Evolutionary conservation across 2,888 invertebrate species (phyloP), one percentile per base, ranked within the genome.

Genomic region (Rambutsinella grinnellia): DNA sequence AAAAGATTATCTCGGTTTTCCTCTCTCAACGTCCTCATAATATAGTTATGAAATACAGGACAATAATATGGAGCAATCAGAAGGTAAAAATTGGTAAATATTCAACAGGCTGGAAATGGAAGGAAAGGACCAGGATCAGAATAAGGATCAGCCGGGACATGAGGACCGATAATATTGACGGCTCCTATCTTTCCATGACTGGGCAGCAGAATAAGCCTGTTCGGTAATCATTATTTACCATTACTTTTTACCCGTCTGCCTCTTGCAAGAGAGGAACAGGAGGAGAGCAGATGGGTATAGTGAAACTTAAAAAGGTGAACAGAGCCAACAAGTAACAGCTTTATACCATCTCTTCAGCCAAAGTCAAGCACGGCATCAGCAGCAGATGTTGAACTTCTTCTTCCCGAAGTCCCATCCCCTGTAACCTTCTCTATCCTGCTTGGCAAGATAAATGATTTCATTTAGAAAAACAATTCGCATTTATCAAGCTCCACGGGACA

Each of bases 41-140:
- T 24, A 57, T 24, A 27, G 23, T 56, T 54, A 66, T 66, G 66
- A 66, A 56, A 66, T 57, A 36, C 36, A 36, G 13, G 36, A 36
- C 36, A 36, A 36, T 36, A 36, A 36, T 36, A 36, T 36, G 36
- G 36, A 36, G 36, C 36, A 36, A 36, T 36, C 36, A 36, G 5
- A n/a, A 36, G 36, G 36, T 36, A 36, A n/a, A n/a, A 36, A 36
- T 36, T 36, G 36, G 36, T 36, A 36, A 28, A 65, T 66, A 57
- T 67, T 47, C 74, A 74, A 74, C 74, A 74, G 74, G 74, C 74
- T 74, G 74, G 58, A 24, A 47, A 23, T 19, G 17, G 15, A 36
- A 36, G 36, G 36, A 57, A 57, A 27, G 57, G 21, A 28, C 27
- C 36, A 36, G 60, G 46, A 46, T 44, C 44, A n/a, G 15, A 57